Evolutionary conservation across 1,140 invertebrate genomes (phyloP), one percentile per base, ranked within the genome.

Genomic region (Heliconius hermathena): DNA sequence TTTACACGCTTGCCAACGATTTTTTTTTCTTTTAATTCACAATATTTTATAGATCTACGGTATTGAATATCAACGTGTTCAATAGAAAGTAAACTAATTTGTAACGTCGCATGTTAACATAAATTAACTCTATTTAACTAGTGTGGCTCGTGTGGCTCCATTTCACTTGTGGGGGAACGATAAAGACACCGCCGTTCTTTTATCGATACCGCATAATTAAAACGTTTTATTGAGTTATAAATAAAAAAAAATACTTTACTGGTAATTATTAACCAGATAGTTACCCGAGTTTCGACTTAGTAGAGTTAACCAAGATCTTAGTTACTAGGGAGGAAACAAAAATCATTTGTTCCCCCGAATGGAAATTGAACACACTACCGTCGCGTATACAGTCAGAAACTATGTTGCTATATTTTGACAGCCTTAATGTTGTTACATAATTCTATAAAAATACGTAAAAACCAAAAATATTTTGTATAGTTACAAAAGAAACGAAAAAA

Each of bases 71-170:
- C 54, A n/a, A 11, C 54, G 8, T 57, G 60, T 29, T 29, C 22
- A 66, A 66, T 66, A 66, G 60, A 66, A 66, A 66, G 60, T 29
- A 3, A 66, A 66, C 60, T 66, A 66, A 66, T 66, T 66, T 66
- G 60, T 66, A 66, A 66, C 60, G 60, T 66, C 29, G 60, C 60
- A 66, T 66, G 60, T 66, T 29, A 66, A 29, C 26, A 29, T 29
- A 66, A 26, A 66, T 66, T 66, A 66, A 66, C 60, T 11, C 60
- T 66, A 66, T 66, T 29, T 66, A 66, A 66, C 29, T 66, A 66
- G 26, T 66, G 60, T 22, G 8, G 54, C 22, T 66, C 60, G 60
- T 66, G 60, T 16, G 26, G 60, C 22, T 26, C 60, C n/a, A 66
- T 66, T 66, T 29, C 60, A 66, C 60, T 66, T 66, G 22, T 66